These are phyloP conservation scores for Rhagonycha fulva DNA, from an alignment of 2,888 invertebrate species.

Conservation along the genomic window DNA sequence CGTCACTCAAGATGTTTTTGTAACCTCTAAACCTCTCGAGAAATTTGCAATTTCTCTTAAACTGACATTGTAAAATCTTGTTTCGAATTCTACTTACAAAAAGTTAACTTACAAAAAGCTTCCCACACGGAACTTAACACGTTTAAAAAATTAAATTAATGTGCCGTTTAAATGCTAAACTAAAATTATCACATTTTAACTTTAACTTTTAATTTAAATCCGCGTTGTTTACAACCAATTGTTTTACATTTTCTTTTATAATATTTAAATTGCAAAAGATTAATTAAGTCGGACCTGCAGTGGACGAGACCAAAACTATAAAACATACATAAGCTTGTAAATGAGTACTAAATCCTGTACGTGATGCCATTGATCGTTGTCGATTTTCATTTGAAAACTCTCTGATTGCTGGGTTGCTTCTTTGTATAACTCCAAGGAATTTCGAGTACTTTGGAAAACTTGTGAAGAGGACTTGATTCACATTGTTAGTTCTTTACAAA, in stretches of 20 bases:
- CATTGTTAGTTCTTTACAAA: slow-evolving; percentile 22
- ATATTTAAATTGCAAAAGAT: not conserved
- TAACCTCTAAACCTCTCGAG: slow-evolving; percentile 6
- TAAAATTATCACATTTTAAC: not conserved
- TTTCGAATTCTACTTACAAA: slow-evolving; percentile 10
- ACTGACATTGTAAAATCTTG: slow-evolving; percentile 12
- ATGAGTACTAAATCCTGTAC: slow-evolving; percentile 26
- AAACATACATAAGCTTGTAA: slow-evolving; percentile 27
- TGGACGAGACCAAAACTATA: slow-evolving; percentile 7
- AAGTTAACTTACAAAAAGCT: not conserved
- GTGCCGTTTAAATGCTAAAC: not conserved
- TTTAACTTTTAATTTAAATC: not conserved
- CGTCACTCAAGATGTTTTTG: slow-evolving; percentile 4
- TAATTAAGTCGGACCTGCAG: not conserved
- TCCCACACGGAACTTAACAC: not conserved
- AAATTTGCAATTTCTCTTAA: slow-evolving; percentile 19
- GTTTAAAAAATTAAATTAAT: not conserved
- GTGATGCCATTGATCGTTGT: slow-evolving; percentile 30
- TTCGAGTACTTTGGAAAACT: slow-evolving; percentile 25
- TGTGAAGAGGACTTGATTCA: slow-evolving; percentile 29
- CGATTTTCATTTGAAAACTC: slow-evolving; percentile 30
- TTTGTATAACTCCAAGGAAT: slow-evolving; percentile 10
- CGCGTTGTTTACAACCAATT: not conserved
- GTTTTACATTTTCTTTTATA: not conserved
- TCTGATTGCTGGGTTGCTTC: slow-evolving; percentile 20